These are phyloP conservation scores for Acropternis orthonyx DNA, from an alignment of 2,797 vertebrate species.

Conservation along the genomic window DNA sequence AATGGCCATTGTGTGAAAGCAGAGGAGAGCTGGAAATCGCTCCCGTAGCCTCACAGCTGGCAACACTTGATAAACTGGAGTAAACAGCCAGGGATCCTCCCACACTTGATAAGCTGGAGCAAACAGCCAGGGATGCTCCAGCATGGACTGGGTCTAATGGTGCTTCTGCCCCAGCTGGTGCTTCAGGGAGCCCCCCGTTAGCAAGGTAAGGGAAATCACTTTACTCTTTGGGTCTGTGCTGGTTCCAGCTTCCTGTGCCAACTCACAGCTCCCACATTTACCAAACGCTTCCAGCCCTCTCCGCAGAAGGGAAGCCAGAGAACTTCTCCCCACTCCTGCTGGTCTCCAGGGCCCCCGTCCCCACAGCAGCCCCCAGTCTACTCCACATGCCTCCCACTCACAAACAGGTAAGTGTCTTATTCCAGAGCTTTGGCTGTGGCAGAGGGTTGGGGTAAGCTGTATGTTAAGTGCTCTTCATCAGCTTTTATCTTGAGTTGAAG, in stretches of 20 bases:
- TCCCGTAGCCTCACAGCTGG: not conserved
- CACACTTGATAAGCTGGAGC: not conserved
- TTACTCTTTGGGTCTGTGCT: not conserved
- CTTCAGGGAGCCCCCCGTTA: fast-evolving
- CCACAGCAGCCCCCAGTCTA: too few relatives aligned
- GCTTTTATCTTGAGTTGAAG: not conserved
- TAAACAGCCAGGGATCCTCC: not conserved
- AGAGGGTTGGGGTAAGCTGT: not conserved
- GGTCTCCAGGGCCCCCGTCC: fast-evolving
- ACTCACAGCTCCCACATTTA: not conserved
- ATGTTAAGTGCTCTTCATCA: not conserved
- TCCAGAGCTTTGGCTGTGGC: fast-evolving
- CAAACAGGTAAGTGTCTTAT: not conserved
- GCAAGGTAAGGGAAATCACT: not conserved
- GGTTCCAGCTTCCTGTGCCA: not conserved
- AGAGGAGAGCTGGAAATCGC: not conserved
- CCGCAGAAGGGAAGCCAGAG: not conserved
- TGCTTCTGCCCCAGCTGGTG: too few relatives aligned
- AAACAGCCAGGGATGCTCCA: not conserved
- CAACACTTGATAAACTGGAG: not conserved
- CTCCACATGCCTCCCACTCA: too few relatives aligned
- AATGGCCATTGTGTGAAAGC: fast-evolving
- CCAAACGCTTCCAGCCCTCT: too few relatives aligned
- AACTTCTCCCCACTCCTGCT: fast-evolving
- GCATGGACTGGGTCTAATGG: fast-evolving